Conservation (phyloP, 1,140 invertebrate genomes). For the Hermetia illucens region DNA sequence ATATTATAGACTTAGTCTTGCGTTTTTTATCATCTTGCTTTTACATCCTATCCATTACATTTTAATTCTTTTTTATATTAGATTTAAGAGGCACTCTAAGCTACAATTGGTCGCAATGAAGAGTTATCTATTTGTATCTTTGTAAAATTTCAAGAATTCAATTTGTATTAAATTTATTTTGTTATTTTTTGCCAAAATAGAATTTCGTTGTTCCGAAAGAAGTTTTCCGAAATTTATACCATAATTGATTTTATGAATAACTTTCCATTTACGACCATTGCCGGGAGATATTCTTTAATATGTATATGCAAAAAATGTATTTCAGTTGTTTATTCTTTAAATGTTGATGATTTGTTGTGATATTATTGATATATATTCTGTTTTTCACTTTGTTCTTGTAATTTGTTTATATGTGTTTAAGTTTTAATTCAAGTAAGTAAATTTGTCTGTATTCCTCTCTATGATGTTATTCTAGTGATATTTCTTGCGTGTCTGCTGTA, state of each 20-base stretch:
- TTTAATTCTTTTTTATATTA: constrained; percentile 2
- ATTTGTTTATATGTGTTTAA: too few relatives aligned
- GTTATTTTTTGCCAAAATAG: background rate
- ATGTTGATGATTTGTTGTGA: too few relatives aligned
- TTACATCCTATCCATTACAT: background rate
- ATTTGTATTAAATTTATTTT: background rate
- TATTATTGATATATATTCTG: background rate
- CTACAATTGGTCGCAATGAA: constrained; percentile 8
- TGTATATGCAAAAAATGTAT: background rate
- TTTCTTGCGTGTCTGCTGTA: background rate
- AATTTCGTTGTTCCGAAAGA: background rate
- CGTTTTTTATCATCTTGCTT: background rate
- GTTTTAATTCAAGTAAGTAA: background rate
- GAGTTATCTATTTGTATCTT: constrained; percentile 1
- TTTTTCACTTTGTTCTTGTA: background rate
- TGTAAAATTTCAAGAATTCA: background rate
- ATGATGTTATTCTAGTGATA: background rate
- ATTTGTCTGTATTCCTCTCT: background rate
- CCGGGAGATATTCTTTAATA: background rate
- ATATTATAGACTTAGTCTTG: too few relatives aligned
- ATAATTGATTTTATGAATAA: background rate
- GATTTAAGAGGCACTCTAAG: constrained; percentile 8
- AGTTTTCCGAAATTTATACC: too few relatives aligned
- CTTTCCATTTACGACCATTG: constrained; percentile 2
- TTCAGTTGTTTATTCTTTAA: background rate